A percentile compares a stretch with the other conserved stretches of the same genome.
Conservation (phyloP, 1,140 invertebrate species). For the Pomacea maculata region DNA sequence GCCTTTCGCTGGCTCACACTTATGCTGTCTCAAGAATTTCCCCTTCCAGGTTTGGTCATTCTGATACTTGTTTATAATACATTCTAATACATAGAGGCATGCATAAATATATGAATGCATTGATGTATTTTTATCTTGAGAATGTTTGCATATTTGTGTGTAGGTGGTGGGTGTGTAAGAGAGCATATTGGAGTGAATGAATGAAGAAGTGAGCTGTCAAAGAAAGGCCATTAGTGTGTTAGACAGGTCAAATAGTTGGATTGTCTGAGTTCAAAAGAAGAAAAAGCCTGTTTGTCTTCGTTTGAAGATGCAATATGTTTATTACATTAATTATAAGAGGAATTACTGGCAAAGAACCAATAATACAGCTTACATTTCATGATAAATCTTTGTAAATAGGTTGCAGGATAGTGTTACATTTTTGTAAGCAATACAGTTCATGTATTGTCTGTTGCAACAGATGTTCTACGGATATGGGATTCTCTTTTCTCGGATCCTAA, state of each 20-base stretch:
- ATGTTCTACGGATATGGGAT: slow-evolving; percentile 96
- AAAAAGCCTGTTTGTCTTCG: no score
- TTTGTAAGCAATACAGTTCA: slow-evolving; percentile 4
- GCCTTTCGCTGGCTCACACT: slow-evolving; percentile 97
- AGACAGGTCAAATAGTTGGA: background rate
- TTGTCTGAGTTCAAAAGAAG: no score
- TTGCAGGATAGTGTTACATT: background rate
- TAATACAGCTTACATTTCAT: background rate
- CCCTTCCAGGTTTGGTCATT: slow-evolving; percentile 74
- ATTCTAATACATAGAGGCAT: background rate
- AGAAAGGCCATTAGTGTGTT: background rate
- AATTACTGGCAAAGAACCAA: no score
- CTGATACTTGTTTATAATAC: background rate
- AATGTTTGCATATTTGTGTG: background rate
- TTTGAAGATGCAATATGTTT: no score
- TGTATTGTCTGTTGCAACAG: slow-evolving; percentile 63
- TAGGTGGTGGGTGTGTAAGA: no score
- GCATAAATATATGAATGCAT: background rate
- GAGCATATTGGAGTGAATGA: background rate
- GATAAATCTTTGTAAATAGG: no score
- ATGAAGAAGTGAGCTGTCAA: background rate
- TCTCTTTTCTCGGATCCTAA: slow-evolving; percentile 89
- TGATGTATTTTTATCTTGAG: background rate
- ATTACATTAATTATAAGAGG: no score
- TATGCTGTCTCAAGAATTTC: slow-evolving; percentile 97